Evolutionary conservation across 92 coral and sea anemone genomes (phyloP).

Genomic region (Palythoa grandis): DNA sequence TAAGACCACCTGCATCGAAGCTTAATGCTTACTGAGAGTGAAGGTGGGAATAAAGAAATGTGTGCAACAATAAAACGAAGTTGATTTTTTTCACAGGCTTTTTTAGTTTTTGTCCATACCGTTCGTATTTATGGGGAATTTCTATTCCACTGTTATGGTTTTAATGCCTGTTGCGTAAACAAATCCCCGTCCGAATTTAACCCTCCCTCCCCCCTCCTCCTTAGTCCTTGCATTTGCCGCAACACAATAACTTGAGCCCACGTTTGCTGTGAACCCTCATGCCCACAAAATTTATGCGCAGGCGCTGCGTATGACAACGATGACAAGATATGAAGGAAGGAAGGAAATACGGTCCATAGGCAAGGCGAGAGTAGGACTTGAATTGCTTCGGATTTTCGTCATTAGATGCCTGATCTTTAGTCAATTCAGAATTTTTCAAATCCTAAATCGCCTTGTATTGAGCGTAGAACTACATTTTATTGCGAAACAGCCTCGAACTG

Average conservation of each 20-base stretch:
- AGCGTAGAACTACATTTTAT: constrained; percentile 10
- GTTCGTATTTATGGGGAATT: too few species aligned
- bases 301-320: constrained; percentile 49
- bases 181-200: too few species aligned
- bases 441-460: background rate
- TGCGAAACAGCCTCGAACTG: constrained; percentile 42
- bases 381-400: constrained; percentile 10
- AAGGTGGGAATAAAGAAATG: too few species aligned
- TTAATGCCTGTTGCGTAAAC: too few species aligned
- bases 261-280: constrained; percentile 18
- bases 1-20: too few species aligned
- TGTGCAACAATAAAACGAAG: too few species aligned
- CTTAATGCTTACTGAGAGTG: too few species aligned
- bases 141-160: too few species aligned
- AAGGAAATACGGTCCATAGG: constrained; percentile 32
- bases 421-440: background rate
- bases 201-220: too few species aligned
- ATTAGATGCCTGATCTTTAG: constrained; percentile 1
- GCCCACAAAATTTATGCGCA: constrained; percentile 31
- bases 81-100: too few species aligned
- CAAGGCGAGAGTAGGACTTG: constrained; percentile 31
- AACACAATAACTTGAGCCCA: constrained; percentile 21
- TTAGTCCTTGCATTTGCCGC: background rate
- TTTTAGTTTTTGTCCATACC: too few species aligned
- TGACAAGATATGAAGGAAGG: constrained; percentile 43